These are phyloP conservation scores for Pitangus sulphuratus DNA, from an alignment of 2,797 vertebrate species.

Conservation along the genomic window DNA sequence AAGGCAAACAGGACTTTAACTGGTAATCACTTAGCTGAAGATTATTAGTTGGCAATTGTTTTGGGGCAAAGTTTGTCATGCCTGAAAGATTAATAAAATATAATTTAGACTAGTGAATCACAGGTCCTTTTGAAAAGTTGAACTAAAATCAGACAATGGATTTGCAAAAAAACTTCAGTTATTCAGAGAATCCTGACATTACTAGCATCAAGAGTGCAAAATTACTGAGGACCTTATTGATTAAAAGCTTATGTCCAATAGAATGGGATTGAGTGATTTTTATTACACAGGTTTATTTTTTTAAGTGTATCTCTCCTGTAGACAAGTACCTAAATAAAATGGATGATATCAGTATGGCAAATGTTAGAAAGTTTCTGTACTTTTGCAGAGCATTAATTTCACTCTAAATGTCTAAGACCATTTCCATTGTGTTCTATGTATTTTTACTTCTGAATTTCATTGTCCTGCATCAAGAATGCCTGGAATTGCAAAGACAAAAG, in stretches of 20 bases:
- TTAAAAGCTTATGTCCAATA: neutral
- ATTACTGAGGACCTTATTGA: neutral
- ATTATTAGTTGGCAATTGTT: neutral
- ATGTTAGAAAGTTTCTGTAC: neutral
- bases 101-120: neutral
- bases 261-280: neutral
- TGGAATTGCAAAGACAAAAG: slow-evolving; percentile 64
- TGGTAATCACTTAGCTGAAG: neutral
- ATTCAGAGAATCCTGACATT: neutral
- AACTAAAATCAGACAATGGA: neutral
- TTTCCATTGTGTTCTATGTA: neutral
- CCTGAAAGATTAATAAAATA: neutral
- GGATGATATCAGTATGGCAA: neutral
- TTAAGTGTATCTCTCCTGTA: neutral
- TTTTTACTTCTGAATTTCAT: slow-evolving; percentile 21
- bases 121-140: neutral
- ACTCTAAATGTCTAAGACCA: neutral
- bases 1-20: neutral
- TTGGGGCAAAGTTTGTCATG: neutral
- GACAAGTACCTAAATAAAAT: neutral
- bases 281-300: neutral
- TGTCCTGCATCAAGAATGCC: slow-evolving; percentile 3
- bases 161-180: neutral
- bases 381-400: neutral
- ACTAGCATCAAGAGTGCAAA: neutral